These are phyloP conservation scores for Eubucco bourcierii DNA, from an alignment of 2,113 vertebrate genomes.

Conservation along the genomic window DNA sequence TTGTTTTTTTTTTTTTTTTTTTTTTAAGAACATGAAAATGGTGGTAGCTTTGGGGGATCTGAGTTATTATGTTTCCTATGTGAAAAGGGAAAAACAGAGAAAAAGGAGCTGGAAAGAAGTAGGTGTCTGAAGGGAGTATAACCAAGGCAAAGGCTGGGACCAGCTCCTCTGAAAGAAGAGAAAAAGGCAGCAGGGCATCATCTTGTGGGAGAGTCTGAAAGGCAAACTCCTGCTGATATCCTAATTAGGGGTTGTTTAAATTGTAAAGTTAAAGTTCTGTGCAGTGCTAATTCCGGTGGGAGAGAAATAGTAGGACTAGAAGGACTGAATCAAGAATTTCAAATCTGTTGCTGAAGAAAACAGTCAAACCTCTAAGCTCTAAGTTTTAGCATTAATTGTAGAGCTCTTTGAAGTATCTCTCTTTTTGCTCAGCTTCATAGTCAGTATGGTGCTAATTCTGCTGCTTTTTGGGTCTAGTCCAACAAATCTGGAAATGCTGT, in stretches of 20 bases:
- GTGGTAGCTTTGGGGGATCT: background rate
- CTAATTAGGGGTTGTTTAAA: constrained; percentile 7
- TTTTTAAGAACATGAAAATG: background rate
- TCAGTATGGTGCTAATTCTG: background rate
- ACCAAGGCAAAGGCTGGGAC: background rate
- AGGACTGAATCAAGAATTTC: background rate
- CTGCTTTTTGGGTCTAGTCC: background rate
- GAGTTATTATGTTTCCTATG: background rate
- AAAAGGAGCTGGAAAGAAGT: background rate
- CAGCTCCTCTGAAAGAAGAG: background rate
- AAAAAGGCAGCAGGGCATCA: background rate
- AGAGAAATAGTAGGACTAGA: background rate
- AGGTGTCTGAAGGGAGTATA: background rate
- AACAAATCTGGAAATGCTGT: background rate
- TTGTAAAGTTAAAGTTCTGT: background rate
- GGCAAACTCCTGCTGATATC: background rate
- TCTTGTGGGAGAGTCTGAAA: background rate
- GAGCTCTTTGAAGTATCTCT: background rate
- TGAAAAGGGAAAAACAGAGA: background rate
- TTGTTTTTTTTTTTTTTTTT: too few relatives aligned
- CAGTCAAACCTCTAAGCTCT: background rate
- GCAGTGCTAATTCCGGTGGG: background rate
- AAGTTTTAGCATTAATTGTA: background rate
- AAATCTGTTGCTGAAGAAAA: constrained; percentile 19
- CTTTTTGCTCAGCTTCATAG: background rate